Evolutionary conservation across 1,140 invertebrate genomes (phyloP).

Genomic region (Musca domestica): DNA sequence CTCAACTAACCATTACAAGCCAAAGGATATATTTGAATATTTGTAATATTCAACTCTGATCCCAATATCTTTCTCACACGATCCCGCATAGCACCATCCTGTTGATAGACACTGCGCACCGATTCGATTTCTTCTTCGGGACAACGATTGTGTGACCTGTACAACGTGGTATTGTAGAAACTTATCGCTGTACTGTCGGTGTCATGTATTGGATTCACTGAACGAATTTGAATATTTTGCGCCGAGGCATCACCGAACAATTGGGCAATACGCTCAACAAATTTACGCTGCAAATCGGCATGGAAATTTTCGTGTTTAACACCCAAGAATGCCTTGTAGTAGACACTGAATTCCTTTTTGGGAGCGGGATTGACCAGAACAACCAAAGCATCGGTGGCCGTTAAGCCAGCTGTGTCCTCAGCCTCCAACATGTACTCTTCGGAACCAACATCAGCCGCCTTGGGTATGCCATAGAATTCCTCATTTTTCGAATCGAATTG

Average conservation of each 20-base stretch:
- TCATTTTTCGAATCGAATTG: conserved; percentile 86
- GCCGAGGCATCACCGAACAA: conserved; percentile 75
- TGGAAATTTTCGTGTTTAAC: conserved; percentile 71
- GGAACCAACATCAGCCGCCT: conserved; percentile 64
- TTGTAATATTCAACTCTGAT: conserved; percentile 70
- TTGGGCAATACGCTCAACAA: conserved; percentile 73
- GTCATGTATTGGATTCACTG: conserved; percentile 47
- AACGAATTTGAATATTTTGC: conserved; percentile 67
- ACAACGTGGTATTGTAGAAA: conserved; percentile 67
- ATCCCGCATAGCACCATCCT: conserved; percentile 63
- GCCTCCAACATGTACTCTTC: conserved; percentile 74
- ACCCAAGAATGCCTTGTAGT: conserved; percentile 78
- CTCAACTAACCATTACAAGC: conserved; percentile 62
- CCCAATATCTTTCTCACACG: conserved; percentile 71
- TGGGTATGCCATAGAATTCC: conserved; percentile 84
- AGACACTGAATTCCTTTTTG: conserved; percentile 61
- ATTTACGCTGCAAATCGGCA: conserved; percentile 70
- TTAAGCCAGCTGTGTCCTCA: conserved; percentile 66
- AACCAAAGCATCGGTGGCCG: conserved; percentile 74
- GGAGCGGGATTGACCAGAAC: conserved; percentile 67
- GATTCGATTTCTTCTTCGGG: conserved; percentile 72
- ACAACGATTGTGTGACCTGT: conserved; percentile 63
- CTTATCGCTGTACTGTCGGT: conserved; percentile 44
- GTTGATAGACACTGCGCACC: conserved; percentile 68
- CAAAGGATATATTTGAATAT: conserved; percentile 67